Conservation (phyloP, 2,797 vertebrate species). For the Luscinia megarhynchos region DNA sequence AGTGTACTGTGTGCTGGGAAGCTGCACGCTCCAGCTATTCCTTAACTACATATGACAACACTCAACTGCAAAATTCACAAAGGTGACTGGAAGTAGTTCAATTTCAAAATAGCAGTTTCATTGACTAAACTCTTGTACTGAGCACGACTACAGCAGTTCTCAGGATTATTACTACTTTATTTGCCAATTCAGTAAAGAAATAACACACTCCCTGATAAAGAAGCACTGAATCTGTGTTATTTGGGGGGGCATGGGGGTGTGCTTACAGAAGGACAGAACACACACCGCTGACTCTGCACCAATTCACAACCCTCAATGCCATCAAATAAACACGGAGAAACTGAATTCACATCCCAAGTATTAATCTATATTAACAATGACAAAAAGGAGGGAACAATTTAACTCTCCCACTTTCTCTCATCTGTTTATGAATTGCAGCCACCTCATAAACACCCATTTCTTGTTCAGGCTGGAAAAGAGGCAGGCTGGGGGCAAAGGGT, state of each 20-base stretch:
- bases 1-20: background rate
- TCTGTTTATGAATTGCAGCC: background rate
- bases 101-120: background rate
- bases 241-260: accelerated
- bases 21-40: background rate
- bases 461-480: background rate
- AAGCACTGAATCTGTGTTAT: background rate
- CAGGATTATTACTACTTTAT: background rate
- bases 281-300: background rate
- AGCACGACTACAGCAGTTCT: background rate
- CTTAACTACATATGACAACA: background rate
- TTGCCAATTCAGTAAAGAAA: background rate
- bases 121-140: background rate
- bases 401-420: background rate
- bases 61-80: background rate
- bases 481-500: background rate
- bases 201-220: background rate
- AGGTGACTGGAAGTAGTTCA: background rate
- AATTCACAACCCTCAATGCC: background rate
- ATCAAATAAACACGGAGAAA: background rate
- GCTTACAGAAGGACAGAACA: background rate
- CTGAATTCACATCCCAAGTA: background rate
- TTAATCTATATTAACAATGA: background rate
- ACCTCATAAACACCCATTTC: background rate
- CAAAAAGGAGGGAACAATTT: background rate